Conservation (phyloP, 2,888 invertebrate genomes). For the Schizaphis graminum region DNA sequence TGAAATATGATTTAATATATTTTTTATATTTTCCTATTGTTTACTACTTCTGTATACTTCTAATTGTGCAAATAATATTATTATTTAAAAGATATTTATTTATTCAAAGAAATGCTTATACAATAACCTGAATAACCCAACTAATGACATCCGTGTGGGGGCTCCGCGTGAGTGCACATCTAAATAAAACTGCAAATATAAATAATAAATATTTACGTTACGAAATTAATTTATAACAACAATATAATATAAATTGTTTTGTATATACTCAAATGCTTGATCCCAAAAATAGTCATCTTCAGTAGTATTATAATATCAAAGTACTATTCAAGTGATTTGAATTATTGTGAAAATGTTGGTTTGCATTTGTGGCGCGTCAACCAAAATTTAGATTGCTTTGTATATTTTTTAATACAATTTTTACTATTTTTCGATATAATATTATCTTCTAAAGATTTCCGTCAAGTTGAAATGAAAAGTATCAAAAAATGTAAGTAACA, state of each 20-base stretch:
- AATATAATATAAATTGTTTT: background rate
- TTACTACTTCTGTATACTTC: background rate
- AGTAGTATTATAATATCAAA: background rate
- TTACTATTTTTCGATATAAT: background rate
- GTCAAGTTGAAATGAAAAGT: background rate
- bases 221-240: background rate
- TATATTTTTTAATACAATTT: background rate
- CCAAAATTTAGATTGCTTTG: background rate
- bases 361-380: background rate
- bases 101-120: background rate
- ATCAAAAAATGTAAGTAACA: background rate
- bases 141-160: background rate
- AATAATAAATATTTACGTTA: background rate
- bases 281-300: background rate
- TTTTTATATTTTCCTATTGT: background rate
- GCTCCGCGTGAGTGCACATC: background rate
- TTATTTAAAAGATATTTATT: background rate
- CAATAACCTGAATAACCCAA: background rate
- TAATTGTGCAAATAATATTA: background rate
- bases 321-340: background rate
- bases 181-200: background rate
- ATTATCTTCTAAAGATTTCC: background rate
- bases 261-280: background rate
- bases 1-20: background rate
- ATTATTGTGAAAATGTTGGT: background rate